Evolutionary conservation across 2,113 vertebrate species (phyloP), one percentile per base, ranked within the genome.

Genomic region (Ceyx melanurus): DNA sequence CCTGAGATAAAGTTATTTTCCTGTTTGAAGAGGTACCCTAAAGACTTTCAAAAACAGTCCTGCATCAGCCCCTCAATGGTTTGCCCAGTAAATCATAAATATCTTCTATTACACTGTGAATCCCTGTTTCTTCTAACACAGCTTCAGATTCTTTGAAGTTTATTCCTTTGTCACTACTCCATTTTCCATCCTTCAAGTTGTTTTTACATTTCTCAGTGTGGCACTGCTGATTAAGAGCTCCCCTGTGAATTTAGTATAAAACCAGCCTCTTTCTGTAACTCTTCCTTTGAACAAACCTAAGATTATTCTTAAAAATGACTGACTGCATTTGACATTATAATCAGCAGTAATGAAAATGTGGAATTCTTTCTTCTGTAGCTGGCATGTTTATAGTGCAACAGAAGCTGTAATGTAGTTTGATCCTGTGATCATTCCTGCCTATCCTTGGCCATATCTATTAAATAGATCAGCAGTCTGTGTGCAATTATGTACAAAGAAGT

Each of bases 1-100:
- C 25, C 8, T 54, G 58, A 68, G 18, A 40, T 19, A 35, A 80
- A 84, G 26, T 9, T 3, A 8, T 61, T 81, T 83, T 77, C 58
- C 15, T 58, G 8, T 51, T 74, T 0, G 0, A 31, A 78, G 19
- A 66, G 6, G 9, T n/a, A 73, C 2, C 1, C 13, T 50, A 11
- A 67, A 58, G 3, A 7, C 28, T 42, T 37, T 54, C 21, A 43
- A 73, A 60, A 33, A 1, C 3, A 13, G 5, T 37, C 13, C 18
- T 37, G 26, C 9, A 76, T 68, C 73, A 64, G 1, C 20, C 26
- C 22, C 26, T 87, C 18, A 57, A 11, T 33, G 13, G 8, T 84
- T 70, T 83, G 6, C 15, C 9, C 6, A 64, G 20, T 53, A 78
- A 74, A 81, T 58, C 29, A 58, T 26, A 53, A 33, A 19, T 37